Conservation (phyloP, 2,888 invertebrate genomes). For the Capitulum mitella region DNA sequence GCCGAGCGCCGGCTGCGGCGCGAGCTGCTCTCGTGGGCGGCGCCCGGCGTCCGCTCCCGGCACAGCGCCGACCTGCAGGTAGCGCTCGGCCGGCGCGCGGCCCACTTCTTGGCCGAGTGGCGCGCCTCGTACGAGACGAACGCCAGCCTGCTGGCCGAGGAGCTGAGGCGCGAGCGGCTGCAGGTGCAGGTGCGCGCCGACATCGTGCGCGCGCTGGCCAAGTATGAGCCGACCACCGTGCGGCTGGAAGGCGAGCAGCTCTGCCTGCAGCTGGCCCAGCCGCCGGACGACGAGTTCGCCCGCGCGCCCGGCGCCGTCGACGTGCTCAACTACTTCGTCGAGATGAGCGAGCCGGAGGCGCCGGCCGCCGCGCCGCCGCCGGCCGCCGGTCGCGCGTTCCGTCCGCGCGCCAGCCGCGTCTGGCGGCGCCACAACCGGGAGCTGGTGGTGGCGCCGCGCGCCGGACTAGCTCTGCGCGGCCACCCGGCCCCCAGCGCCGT, state of each 20-base stretch:
- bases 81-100: neutral
- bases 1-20: neutral
- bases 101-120: neutral
- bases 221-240: neutral
- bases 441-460: neutral
- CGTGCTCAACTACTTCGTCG: conserved; percentile 17
- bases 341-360: neutral
- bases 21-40: neutral
- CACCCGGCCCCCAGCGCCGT: neutral
- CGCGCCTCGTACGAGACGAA: neutral
- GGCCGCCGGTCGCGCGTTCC: too few species aligned
- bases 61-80: neutral
- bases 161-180: neutral
- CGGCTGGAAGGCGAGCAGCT: neutral
- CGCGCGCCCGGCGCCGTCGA: neutral
- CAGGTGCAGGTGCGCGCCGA: neutral
- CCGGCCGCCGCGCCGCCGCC: neutral
- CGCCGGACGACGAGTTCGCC: neutral
- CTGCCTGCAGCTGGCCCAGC: neutral
- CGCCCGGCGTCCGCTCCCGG: neutral
- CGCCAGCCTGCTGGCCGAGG: neutral
- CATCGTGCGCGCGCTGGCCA: neutral
- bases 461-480: neutral
- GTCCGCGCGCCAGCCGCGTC: neutral
- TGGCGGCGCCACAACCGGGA: neutral